Percentiles rank a stretch among this genome's conserved stretches.
Conservation (phyloP, 2,113 vertebrate species). For the Mormyrus iriodes region DNA sequence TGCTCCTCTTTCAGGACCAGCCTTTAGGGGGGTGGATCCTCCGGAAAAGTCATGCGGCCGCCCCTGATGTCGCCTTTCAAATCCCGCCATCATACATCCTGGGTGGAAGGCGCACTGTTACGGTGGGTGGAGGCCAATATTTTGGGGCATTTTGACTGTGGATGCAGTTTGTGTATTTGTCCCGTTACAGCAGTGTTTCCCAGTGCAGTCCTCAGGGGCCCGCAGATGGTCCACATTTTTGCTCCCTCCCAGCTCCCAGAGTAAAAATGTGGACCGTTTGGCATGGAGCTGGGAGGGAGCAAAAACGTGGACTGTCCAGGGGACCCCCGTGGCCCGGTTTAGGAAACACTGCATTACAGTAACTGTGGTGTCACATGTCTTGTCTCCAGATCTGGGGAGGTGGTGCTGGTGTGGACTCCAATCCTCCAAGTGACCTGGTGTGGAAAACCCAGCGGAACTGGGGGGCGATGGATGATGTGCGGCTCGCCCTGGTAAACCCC, state of each 20-base stretch:
- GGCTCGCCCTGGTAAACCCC: slow-evolving; percentile 60
- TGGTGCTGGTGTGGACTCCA: slow-evolving; percentile 50
- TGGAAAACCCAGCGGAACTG: slow-evolving; percentile 65
- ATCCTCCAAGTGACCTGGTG: slow-evolving; percentile 58
- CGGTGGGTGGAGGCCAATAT: slow-evolving; percentile 53
- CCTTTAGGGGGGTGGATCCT: slow-evolving; percentile 65
- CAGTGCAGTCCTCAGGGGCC: background rate
- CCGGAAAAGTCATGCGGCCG: slow-evolving; percentile 43
- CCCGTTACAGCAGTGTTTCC: background rate
- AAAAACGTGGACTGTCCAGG: background rate
- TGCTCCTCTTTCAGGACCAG: slow-evolving; percentile 59
- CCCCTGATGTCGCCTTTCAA: slow-evolving; percentile 58
- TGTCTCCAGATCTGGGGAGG: slow-evolving; percentile 71
- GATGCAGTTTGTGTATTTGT: background rate
- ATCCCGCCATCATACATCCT: slow-evolving; percentile 65
- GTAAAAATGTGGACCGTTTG: background rate
- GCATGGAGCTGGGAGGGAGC: background rate
- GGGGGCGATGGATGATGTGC: slow-evolving; percentile 53
- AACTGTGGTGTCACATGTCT: background rate
- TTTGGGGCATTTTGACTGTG: background rate
- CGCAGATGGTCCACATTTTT: background rate
- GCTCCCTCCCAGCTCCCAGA: background rate
- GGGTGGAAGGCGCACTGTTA: slow-evolving; percentile 61
- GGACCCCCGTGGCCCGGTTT: background rate
- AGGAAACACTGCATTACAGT: background rate